Evolutionary conservation across 2,113 vertebrate genomes (phyloP), one percentile per base, ranked within the genome.

Genomic region (Charina bottae): DNA sequence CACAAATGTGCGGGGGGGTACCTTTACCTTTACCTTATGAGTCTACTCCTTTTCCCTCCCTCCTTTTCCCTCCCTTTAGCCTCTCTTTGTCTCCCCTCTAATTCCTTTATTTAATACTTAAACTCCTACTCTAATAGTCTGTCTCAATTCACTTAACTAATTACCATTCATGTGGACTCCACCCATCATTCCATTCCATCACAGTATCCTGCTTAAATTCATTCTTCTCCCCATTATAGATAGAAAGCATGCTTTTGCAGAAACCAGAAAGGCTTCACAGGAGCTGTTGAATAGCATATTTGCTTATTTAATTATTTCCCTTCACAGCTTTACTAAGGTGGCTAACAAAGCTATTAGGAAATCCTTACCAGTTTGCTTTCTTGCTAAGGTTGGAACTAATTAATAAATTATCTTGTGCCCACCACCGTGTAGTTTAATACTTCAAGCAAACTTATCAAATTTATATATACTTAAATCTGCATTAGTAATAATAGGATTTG

Each of bases 191-290:
- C 21, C 42, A 53, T 85, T 23, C 8, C 62, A 64, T 64, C 62
- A 64, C 21, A 68, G 11, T 54, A 24, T 4, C 10, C 23, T 54
- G 3, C 24, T 54, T 49, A 6, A 23, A n/a, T 28, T 28, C 4
- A 54, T 55, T 55, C 46, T n/a, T 54, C 24, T n/a, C 49, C 58
- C 5, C 33, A 60, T 93, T 92, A 94, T 88, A 90, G 90, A 55
- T 83, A 54, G 37, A 88, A 92, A 95, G 92, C 86, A 59, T 93
- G 91, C 93, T 93, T 93, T 54, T 92, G 49, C 49, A 49, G 49
- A 28, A 93, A 90, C 90, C 94, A 92, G 90, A 91, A 60, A 85
- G 54, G 21, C 87, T 93, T 94, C 85, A 37, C 24, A 64, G 62
- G 88, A 91, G 3, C 53, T 2, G 90, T 90, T 33, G 7, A 83